These are phyloP conservation scores for Brachyopa scutellaris DNA, from an alignment of 2,888 invertebrate genomes.

Conservation along the genomic window DNA sequence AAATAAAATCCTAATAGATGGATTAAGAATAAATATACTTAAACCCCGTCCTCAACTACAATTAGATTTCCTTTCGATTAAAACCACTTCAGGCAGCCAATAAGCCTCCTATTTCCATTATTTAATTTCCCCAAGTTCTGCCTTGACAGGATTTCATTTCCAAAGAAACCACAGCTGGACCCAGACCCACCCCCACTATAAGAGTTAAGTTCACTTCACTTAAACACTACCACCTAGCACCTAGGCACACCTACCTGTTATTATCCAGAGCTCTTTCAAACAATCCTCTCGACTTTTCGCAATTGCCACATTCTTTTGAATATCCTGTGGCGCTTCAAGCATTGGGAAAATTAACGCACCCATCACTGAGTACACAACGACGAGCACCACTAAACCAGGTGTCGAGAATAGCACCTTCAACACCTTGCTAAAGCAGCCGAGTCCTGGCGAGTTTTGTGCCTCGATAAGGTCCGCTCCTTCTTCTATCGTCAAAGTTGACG, in stretches of 20 bases:
- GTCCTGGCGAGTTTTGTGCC: constrained; percentile 41
- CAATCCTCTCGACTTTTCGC: constrained; percentile 87
- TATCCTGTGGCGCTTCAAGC: constrained; percentile 87
- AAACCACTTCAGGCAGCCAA: constrained; percentile 19
- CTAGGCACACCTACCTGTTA: constrained; percentile 85
- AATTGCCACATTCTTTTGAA: constrained; percentile 85
- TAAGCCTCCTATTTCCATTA: constrained; percentile 41
- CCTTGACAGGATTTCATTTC: not conserved
- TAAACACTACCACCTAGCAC: not conserved
- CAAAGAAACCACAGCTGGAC: not conserved
- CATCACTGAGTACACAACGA: constrained; percentile 88
- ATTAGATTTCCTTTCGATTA: too few species aligned
- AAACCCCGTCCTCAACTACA: too few species aligned
- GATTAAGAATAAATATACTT: too few species aligned
- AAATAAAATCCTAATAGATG: too few species aligned
- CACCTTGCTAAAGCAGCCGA: constrained; percentile 76
- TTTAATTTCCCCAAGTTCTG: constrained; percentile 19
- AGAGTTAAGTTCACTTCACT: not conserved
- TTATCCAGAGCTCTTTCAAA: constrained; percentile 89
- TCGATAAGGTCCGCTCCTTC: constrained; percentile 58
- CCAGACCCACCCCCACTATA: not conserved
- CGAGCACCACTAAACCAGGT: constrained; percentile 87
- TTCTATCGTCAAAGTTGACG: constrained; percentile 56
- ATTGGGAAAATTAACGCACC: constrained; percentile 90
- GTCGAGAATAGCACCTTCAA: constrained; percentile 80